Evolutionary conservation across 1,140 invertebrate genomes (phyloP), one percentile per base, ranked within the genome.

Genomic region (Leguminivora glycinivorella): DNA sequence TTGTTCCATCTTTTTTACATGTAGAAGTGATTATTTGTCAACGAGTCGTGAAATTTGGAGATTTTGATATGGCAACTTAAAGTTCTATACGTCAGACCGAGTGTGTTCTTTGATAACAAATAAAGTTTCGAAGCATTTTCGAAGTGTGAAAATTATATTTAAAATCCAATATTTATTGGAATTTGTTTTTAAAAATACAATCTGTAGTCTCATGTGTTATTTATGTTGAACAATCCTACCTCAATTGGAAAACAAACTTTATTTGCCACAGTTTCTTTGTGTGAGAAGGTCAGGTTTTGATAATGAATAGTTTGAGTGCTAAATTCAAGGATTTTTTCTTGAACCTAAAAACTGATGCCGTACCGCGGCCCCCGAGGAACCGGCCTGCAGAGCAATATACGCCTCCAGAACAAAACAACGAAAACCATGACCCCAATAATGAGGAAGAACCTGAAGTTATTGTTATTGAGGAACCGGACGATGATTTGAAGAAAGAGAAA

Each of bases 341-440:
- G 10, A 85, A 83, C 56, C 66, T 90, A 5, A 89, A 88, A 72
- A 83, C 88, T 5, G 88, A 90, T 73, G 88, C 88, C 5, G 75
- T 84, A 22, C 87, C 88, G 5, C 76, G 77, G 70, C 76, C 85
- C 19, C 86, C 88, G 5, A 75, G 88, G 29, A 73, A 72, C n/a
- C 71, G 75, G 17, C 29, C 31, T 31, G 34, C 19, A n/a, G 24
- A 66, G 1, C 17, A 38, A n/a, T 24, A 56, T 31, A 68, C 67
- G 6, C 58, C 60, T 24, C 52, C 47, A 43, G 70, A 56, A 66
- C 70, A 71, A 74, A 72, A 67, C 52, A 73, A 79, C 71, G 52
- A 75, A 68, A 67, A 72, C 25, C 58, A 80, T 52, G 70, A 83
- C 29, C 71, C 75, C 22, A 47, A 72, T 12, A 74, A 81, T 31